Conservation (phyloP, 2,113 vertebrate species). For the Ctenomys sociabilis region DNA sequence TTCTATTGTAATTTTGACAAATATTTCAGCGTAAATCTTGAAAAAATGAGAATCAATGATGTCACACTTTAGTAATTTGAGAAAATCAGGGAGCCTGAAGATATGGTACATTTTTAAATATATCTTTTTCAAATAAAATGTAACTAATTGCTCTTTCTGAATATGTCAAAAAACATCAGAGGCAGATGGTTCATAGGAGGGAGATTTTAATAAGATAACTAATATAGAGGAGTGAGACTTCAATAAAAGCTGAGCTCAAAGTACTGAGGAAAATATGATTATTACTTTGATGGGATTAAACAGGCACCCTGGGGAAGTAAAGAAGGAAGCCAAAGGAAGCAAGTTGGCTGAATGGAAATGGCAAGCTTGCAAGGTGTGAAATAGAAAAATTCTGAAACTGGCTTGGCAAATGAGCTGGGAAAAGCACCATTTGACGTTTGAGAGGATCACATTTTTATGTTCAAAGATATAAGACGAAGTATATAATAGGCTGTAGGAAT, state of each 20-base stretch:
- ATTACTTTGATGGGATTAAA: background rate
- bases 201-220: background rate
- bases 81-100: background rate
- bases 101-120: background rate
- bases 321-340: background rate
- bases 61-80: background rate
- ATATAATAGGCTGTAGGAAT: background rate
- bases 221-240: background rate
- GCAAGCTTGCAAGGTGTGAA: background rate
- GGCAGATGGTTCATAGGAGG: too few species aligned
- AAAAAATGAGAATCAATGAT: background rate
- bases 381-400: background rate
- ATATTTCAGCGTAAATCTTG: background rate
- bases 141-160: background rate
- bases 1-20: background rate
- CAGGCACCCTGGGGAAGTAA: background rate
- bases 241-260: background rate
- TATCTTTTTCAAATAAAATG: background rate
- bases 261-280: background rate
- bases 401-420: accelerated
- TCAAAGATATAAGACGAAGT: background rate
- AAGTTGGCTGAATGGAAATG: accelerated
- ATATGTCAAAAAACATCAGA: background rate
- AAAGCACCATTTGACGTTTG: background rate
- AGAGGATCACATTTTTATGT: background rate